A percentile compares a stretch with the other conserved stretches of the same genome.
phyloP scores from a whole-genome alignment of 2,797 vertebrate species.

The Pseudocheirus occidentalis region DNA sequence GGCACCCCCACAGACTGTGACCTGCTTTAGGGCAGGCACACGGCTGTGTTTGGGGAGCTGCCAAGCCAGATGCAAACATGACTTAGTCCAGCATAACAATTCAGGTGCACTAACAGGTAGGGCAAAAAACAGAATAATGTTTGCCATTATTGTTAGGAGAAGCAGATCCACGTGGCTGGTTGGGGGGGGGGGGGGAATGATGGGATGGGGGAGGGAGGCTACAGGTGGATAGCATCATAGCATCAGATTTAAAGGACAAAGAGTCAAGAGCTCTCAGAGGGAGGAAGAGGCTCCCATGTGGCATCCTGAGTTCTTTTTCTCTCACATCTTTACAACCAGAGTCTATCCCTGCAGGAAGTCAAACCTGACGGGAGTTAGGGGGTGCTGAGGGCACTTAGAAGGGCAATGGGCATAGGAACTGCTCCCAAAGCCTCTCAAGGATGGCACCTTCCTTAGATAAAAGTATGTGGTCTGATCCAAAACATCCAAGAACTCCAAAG shows the following conservation, averaged over 20 bases:
- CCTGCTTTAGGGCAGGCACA: neutral
- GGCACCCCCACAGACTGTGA: neutral
- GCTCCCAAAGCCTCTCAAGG: neutral
- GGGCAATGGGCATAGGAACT: neutral
- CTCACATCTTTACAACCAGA: neutral
- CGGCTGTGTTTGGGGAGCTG: neutral
- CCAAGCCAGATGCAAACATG: neutral
- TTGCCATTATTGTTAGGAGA: neutral
- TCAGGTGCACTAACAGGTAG: neutral
- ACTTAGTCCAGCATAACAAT: neutral
- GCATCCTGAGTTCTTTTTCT: neutral
- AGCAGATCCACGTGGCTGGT: neutral
- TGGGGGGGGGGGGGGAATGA: rapidly evolving
- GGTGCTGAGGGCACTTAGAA: neutral
- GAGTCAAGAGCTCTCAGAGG: neutral
- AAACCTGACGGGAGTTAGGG: neutral
- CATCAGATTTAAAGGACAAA: neutral
- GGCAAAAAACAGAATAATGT: neutral
- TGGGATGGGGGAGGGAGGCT: neutral
- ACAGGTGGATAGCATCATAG: rapidly evolving
- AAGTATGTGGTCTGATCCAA: neutral
- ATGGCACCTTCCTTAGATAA: neutral
- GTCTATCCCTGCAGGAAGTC: neutral
- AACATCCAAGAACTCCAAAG: neutral
- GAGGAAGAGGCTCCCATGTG: neutral